Conservation (phyloP, 2,888 invertebrate species). For the Platerodrilus igneus region DNA sequence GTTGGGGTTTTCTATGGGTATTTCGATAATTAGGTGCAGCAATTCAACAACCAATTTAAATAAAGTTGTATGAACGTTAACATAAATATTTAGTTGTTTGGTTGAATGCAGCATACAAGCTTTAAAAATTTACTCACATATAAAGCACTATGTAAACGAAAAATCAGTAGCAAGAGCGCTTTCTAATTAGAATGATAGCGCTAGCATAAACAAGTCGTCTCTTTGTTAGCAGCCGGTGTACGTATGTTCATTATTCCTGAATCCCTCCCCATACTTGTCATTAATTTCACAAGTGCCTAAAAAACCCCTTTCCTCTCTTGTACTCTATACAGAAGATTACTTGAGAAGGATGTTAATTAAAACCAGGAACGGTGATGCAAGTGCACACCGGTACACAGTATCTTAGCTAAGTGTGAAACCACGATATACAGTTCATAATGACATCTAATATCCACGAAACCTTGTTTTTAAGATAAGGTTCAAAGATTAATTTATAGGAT, state of each 20-base stretch:
- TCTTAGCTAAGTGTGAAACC: no score
- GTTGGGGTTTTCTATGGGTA: no score
- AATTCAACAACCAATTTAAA: no score
- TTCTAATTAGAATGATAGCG: constrained; percentile 32
- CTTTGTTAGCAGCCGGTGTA: constrained; percentile 37
- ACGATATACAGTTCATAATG: no score
- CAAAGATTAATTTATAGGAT: no score
- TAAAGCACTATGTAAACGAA: constrained; percentile 12
- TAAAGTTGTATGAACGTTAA: no score
- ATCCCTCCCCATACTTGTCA: constrained; percentile 29
- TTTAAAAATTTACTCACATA: no score
- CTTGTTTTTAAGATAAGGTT: no score
- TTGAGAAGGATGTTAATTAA: constrained; percentile 37
- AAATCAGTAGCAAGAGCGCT: constrained; percentile 17
- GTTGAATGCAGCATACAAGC: no score
- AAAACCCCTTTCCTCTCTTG: constrained; percentile 52
- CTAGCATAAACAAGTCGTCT: constrained; percentile 28
- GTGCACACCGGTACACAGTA: constrained; percentile 35
- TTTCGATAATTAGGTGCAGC: no score
- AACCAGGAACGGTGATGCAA: constrained; percentile 31
- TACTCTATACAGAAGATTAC: constrained; percentile 44
- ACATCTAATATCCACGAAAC: no score
- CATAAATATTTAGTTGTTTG: no score
- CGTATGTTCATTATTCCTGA: constrained; percentile 37
- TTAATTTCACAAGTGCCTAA: constrained; percentile 42